A percentile compares a stretch with the other conserved stretches of the same genome.
phyloP scores from a whole-genome alignment of 2,113 vertebrate genomes.

The Saguinus imperator region DNA sequence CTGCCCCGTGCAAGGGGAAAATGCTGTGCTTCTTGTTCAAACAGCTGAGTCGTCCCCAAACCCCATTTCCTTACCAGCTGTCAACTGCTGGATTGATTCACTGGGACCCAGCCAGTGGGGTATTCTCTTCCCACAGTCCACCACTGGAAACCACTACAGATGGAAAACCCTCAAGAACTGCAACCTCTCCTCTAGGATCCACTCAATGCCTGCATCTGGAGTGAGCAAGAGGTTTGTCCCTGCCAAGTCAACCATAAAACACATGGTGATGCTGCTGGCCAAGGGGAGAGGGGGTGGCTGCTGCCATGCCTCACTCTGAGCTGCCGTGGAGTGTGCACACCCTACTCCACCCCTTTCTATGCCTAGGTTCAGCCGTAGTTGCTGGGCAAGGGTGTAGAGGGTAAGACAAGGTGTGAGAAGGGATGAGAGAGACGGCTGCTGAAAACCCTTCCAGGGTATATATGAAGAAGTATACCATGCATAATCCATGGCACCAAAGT shows the following conservation, averaged over 20 bases:
- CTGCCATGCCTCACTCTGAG: no score
- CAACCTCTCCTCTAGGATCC: background rate
- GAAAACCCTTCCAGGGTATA: background rate
- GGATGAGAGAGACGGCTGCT: no score
- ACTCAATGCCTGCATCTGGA: background rate
- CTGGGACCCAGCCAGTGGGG: background rate
- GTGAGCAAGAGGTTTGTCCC: no score
- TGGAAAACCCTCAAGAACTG: background rate
- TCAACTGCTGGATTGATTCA: background rate
- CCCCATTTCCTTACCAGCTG: background rate
- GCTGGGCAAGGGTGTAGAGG: no score
- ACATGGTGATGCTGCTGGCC: fast-evolving
- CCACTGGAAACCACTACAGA: background rate
- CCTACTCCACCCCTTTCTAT: no score
- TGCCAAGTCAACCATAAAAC: background rate
- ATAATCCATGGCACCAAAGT: background rate
- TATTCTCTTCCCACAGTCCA: background rate
- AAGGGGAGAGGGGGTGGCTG: fast-evolving
- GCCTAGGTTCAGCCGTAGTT: background rate
- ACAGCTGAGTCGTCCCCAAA: fast-evolving
- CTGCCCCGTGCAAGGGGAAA: background rate
- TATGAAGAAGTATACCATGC: background rate
- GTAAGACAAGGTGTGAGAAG: background rate
- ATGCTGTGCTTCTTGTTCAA: background rate
- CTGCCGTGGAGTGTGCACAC: background rate